A percentile compares a stretch with the other conserved stretches of the same genome.
Evolutionary conservation across 64 coral and sea anemone genomes (phyloP).

Genomic region (Stylophora pistillata): DNA sequence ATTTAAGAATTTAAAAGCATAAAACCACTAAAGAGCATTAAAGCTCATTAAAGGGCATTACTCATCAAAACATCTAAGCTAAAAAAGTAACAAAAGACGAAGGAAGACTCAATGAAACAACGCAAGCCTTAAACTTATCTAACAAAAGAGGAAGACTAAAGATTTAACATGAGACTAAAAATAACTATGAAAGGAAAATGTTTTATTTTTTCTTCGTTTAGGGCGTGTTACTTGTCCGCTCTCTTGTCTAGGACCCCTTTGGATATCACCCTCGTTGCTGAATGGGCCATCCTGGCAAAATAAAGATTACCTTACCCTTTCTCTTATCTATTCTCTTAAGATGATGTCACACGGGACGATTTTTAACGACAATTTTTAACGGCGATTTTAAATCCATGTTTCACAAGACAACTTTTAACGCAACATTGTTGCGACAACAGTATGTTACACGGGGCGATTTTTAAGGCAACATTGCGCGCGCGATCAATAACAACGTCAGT

Average conservation of each 20-base stretch:
- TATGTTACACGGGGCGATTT: no score
- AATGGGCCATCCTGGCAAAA: constrained; percentile 22
- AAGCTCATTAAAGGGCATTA: constrained; percentile 38
- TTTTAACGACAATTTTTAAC: no score
- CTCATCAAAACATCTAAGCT: constrained; percentile 46
- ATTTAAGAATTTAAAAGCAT: constrained; percentile 12
- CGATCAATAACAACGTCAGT: no score
- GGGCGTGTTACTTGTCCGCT: neutral
- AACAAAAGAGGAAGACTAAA: constrained; percentile 9
- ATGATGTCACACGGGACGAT: no score
- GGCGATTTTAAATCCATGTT: no score
- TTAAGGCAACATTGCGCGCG: no score
- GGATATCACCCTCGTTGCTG: constrained; percentile 8
- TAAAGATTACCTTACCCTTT: neutral
- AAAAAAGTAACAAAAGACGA: constrained; percentile 31
- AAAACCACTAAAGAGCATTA: neutral
- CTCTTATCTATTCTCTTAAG: no score
- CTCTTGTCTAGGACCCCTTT: constrained; percentile 3
- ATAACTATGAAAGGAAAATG: constrained; percentile 13
- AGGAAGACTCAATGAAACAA: constrained; percentile 53
- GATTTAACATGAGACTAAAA: constrained; percentile 35
- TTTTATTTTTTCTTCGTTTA: constrained; percentile 33
- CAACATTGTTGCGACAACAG: no score
- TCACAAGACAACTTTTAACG: no score
- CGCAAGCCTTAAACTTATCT: constrained; percentile 9